Evolutionary conservation across 1,140 invertebrate species (phyloP).

Genomic region (Drosophila carrolli): DNA sequence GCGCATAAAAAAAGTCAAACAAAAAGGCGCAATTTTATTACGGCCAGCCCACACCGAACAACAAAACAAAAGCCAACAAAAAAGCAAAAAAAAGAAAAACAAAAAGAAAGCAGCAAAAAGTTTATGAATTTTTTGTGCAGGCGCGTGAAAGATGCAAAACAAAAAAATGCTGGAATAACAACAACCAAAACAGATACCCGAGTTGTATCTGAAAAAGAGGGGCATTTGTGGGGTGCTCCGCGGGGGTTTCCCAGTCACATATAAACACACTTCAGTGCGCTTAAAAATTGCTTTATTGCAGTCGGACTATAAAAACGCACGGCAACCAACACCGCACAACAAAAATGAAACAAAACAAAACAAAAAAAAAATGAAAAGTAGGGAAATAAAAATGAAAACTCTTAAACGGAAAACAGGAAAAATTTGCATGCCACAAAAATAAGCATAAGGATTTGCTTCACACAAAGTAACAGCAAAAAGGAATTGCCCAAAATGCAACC

Average conservation of each 20-base stretch:
- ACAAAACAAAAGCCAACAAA: conserved; percentile 28
- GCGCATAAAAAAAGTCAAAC: conserved; percentile 77
- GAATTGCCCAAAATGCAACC: conserved; percentile 56
- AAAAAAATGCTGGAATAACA: conserved; percentile 25
- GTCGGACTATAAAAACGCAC: conserved; percentile 81
- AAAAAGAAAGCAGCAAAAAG: conserved; percentile 67
- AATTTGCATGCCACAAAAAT: conserved; percentile 81
- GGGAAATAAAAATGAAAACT: conserved; percentile 42
- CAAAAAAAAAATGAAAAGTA: conserved; percentile 30
- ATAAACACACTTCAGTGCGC: conserved; percentile 82
- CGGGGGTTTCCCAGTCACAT: conserved; percentile 67
- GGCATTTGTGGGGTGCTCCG: background rate
- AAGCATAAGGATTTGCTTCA: conserved; percentile 73
- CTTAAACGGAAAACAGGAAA: conserved; percentile 67
- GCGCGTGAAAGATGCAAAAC: conserved; percentile 80
- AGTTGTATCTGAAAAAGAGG: conserved; percentile 34
- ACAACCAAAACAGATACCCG: conserved; percentile 56
- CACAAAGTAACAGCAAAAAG: conserved; percentile 44
- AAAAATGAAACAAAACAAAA: conserved; percentile 4
- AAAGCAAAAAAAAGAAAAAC: conserved; percentile 17
- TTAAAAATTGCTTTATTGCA: conserved; percentile 83
- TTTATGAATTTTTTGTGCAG: conserved; percentile 83
- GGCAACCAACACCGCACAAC: conserved; percentile 50
- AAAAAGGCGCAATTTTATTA: conserved; percentile 78
- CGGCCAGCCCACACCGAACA: conserved; percentile 44